A percentile compares a stretch with the other conserved stretches of the same genome.
Evolutionary conservation across 2,888 invertebrate genomes (phyloP).

Genomic region (Harpagoxenus sublaevis): DNA sequence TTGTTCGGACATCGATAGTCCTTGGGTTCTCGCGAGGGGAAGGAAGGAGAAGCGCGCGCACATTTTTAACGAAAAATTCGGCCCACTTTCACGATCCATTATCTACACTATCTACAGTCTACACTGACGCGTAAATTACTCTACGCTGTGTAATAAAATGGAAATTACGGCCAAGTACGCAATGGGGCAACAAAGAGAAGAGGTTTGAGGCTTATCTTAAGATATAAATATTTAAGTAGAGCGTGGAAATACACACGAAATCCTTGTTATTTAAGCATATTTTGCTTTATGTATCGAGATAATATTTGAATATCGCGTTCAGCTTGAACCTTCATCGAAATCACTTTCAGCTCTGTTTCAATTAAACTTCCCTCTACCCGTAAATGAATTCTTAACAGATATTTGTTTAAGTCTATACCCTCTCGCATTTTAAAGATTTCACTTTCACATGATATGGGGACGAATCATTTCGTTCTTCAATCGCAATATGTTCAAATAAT

Average conservation of each 20-base stretch:
- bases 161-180: not conserved
- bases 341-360: not conserved
- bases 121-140: constrained; percentile 9
- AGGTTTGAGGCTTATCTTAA: not conserved
- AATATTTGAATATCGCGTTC: not conserved
- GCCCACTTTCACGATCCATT: not conserved
- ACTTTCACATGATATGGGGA: not conserved
- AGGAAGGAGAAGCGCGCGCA: not conserved
- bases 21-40: constrained; percentile 14
- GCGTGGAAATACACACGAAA: not conserved
- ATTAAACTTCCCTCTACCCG: not conserved
- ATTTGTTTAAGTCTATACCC: not conserved
- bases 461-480: not conserved
- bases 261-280: not conserved
- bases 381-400: not conserved
- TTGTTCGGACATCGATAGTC: constrained; percentile 46
- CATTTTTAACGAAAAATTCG: constrained; percentile 19
- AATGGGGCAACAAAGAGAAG: not conserved
- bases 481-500: not conserved
- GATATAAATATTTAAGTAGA: not conserved
- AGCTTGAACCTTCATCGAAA: not conserved
- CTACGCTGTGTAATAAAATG: not conserved
- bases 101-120: not conserved
- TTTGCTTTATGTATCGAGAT: not conserved
- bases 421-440: not conserved